Percentiles rank a stretch among this genome's conserved stretches.
These are phyloP conservation scores for Caenorhabditis afra DNA, from an alignment of 2,888 invertebrate species.

Conservation along the genomic window DNA sequence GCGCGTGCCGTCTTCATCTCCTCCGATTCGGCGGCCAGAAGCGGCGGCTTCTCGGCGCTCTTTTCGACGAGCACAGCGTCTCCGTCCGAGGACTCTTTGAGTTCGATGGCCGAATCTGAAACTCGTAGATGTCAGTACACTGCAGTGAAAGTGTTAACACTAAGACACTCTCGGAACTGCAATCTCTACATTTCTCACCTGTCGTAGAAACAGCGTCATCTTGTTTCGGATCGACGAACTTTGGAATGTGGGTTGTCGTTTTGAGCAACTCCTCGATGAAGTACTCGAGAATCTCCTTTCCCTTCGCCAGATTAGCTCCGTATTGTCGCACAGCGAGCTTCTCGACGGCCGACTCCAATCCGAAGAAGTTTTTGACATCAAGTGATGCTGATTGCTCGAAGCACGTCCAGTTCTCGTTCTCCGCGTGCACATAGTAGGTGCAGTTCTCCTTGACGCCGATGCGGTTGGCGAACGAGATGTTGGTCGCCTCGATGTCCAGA, in stretches of 20 bases:
- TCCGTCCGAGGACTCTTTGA: conserved; percentile 48
- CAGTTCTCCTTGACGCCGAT: conserved; percentile 92
- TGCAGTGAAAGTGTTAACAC: conserved; percentile 16
- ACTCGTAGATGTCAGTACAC: conserved; percentile 26
- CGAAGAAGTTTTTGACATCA: conserved; percentile 95
- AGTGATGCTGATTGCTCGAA: conserved; percentile 94
- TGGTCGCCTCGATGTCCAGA: conserved; percentile 91
- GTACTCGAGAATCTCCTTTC: conserved; percentile 93
- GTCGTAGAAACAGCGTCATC: conserved; percentile 36
- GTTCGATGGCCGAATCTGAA: conserved; percentile 56
- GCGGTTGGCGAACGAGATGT: conserved; percentile 91
- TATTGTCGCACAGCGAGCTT: conserved; percentile 97
- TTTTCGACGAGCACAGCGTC: conserved; percentile 31
- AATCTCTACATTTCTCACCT: conserved; percentile 26
- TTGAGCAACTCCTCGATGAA: conserved; percentile 88
- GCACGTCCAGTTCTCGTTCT: conserved; percentile 94
- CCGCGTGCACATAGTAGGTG: conserved; percentile 91
- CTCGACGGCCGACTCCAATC: conserved; percentile 93
- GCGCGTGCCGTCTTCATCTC: conserved; percentile 52
- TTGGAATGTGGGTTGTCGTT: conserved; percentile 78
- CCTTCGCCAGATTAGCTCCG: conserved; percentile 90
- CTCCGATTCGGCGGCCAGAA: conserved; percentile 32
- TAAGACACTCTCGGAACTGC: background rate
- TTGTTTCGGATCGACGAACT: conserved; percentile 48
- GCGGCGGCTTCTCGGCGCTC: conserved; percentile 19